Percentiles rank a stretch among this genome's conserved stretches.
phyloP scores from a whole-genome alignment of 1,140 invertebrate species.

The Euura saliciscinereae region DNA sequence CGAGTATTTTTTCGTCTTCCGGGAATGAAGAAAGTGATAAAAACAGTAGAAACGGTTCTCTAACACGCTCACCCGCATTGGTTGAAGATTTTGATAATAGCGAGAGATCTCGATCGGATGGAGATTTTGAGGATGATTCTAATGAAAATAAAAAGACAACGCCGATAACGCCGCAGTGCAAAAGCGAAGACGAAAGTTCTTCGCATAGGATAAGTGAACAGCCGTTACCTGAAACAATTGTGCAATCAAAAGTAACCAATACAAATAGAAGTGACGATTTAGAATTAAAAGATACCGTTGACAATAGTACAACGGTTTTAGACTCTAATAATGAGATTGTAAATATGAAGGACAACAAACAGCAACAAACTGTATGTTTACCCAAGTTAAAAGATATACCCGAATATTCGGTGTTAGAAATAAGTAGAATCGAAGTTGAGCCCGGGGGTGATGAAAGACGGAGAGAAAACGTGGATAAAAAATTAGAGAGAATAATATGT shows the following conservation, averaged over 20 bases:
- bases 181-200: background rate
- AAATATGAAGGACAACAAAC: constrained; percentile 24
- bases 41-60: background rate
- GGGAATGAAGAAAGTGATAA: background rate
- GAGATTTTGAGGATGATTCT: constrained; percentile 2
- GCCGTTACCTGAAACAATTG: constrained; percentile 30
- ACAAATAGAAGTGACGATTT: constrained; percentile 6
- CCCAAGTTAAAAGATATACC: constrained; percentile 34
- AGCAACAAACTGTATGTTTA: constrained; percentile 25
- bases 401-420: constrained; percentile 33
- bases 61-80: background rate
- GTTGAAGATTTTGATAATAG: background rate
- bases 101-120: background rate
- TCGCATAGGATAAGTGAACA: constrained; percentile 23
- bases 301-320: background rate
- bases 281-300: background rate
- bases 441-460: background rate
- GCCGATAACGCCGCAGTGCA: constrained; percentile 6
- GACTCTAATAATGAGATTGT: constrained; percentile 14
- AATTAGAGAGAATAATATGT: constrained; percentile 27
- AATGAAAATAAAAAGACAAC: constrained; percentile 7
- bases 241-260: constrained; percentile 30
- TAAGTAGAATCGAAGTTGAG: constrained; percentile 22
- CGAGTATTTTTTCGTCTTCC: constrained; percentile 24
- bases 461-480: constrained; percentile 9